These are phyloP conservation scores for Heliconius ismenius DNA, from an alignment of 2,888 invertebrate species.

Conservation along the genomic window DNA sequence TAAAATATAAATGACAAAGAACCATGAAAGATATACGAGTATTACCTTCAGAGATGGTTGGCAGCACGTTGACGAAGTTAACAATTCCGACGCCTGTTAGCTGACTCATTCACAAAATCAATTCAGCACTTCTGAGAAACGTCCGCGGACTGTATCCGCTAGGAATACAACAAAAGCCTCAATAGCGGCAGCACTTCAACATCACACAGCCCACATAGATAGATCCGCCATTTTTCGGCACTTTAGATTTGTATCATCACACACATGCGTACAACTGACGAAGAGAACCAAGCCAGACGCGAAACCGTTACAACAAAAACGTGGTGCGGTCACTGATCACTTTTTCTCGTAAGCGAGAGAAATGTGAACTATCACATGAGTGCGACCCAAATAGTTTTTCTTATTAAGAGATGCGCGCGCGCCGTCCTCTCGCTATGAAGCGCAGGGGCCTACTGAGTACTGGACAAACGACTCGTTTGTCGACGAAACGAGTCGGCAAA, in stretches of 20 bases:
- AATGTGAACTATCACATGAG: slow-evolving; percentile 68
- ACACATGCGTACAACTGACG: slow-evolving; percentile 43
- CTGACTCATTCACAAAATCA: slow-evolving; percentile 80
- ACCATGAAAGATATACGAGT: slow-evolving; percentile 2
- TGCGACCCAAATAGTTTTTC: slow-evolving; percentile 62
- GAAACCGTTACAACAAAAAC: slow-evolving; percentile 54
- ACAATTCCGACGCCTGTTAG: slow-evolving; percentile 79
- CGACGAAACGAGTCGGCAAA: slow-evolving; percentile 49
- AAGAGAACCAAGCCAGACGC: slow-evolving; percentile 41
- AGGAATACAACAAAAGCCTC: slow-evolving; percentile 49
- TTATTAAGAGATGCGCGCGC: slow-evolving; percentile 60
- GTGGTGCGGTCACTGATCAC: slow-evolving; percentile 59
- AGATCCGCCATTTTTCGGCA: slow-evolving; percentile 60
- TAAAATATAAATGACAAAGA: slow-evolving; percentile 23
- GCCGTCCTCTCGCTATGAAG: slow-evolving; percentile 66
- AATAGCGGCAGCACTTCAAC: slow-evolving; percentile 46
- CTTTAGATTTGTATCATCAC: slow-evolving; percentile 58
- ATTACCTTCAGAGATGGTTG: slow-evolving; percentile 79
- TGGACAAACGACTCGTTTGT: slow-evolving; percentile 40
- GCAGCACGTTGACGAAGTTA: slow-evolving; percentile 79
- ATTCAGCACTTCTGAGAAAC: slow-evolving; percentile 63
- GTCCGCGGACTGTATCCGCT: slow-evolving; percentile 55
- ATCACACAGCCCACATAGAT: slow-evolving; percentile 76
- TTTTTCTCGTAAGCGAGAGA: slow-evolving; percentile 65
- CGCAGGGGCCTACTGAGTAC: slow-evolving; percentile 68